Base-by-base conservation (phyloP, 64 coral and sea anemone genomes). In the Stichodactyla mertensii region DNA sequence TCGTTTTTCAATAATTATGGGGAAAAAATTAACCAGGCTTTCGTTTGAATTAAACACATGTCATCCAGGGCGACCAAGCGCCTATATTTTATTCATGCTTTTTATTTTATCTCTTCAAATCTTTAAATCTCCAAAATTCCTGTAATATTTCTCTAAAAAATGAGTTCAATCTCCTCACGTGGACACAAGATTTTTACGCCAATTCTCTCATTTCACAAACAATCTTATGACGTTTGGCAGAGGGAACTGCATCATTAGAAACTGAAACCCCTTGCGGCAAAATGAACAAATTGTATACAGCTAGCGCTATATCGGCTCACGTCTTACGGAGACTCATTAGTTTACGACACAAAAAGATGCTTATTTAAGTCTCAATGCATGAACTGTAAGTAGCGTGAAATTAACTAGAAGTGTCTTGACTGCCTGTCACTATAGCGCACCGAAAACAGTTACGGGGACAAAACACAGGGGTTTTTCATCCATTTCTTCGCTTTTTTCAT, bases 221-320 rank as follows among this genome's bases (percentile, higher is more conserved):
- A 10, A 74, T n/a, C 10, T 19, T 11, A 74, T 74, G 69, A 74
- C 69, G 69, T 74, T 74, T 31, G 22, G 26, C 27, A 45, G 24
- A 23, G 69, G 7, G 69, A 74, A 26, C 69, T 74, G 10, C 69
- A 74, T 74, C 69, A 74, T 74, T 74, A 74, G 69, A 66, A 45
- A 45, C 1, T 45, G 8, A 74, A 26, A 74, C n/a, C 69, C 69
- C 69, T 74, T 10, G 1, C 24, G 69, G 24, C 66, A 31, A 22
- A 27, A 66, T 74, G 69, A 74, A 23, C 69, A 31, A 74, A 74
- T 74, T 31, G 22, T 66, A 6, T 66, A 66, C 9, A 66, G 0
- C 69, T 58, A 58, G 69, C 69, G n/a, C 12, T 9, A 69, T 69
- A 69, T 69, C 18, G 64, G n/a, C 19, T 10, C 11, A 27, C 24